Conservation (phyloP, 2,888 invertebrate genomes). For the Pterostichus madidus region DNA sequence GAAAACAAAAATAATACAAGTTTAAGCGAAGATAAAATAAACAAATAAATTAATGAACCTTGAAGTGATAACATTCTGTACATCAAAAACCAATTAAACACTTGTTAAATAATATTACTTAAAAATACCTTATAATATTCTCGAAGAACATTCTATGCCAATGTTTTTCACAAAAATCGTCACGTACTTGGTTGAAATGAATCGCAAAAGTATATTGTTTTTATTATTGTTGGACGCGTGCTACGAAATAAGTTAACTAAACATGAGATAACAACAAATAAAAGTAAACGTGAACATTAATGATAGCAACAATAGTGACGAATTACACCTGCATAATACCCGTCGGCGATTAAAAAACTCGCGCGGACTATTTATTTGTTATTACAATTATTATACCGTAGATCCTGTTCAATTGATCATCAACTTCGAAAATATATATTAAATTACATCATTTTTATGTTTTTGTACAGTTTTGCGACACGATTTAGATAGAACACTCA, state of each 20-base stretch:
- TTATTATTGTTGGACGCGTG: too few relatives aligned
- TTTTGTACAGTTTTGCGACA: slow-evolving; percentile 1
- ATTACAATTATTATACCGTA: slow-evolving; percentile 52
- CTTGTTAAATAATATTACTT: too few relatives aligned
- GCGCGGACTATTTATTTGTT: background rate
- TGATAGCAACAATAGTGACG: background rate
- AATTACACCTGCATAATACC: background rate
- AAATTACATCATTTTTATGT: slow-evolving; percentile 18
- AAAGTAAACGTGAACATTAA: background rate
- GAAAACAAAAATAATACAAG: too few relatives aligned
- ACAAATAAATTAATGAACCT: too few relatives aligned
- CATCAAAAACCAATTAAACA: background rate
- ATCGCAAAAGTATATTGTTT: too few relatives aligned
- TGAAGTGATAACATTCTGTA: background rate
- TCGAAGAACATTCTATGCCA: background rate
- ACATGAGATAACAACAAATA: background rate
- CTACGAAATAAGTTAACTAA: too few relatives aligned
- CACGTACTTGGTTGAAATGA: too few relatives aligned
- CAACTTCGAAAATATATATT: background rate
- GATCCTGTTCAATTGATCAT: slow-evolving; percentile 29
- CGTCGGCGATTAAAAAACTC: too few relatives aligned
- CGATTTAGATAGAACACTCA: too few relatives aligned
- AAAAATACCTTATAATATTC: background rate
- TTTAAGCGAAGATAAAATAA: too few relatives aligned
- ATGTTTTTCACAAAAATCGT: background rate